Conservation (phyloP, 2,888 invertebrate genomes). For the Oasisia sp. region DNA sequence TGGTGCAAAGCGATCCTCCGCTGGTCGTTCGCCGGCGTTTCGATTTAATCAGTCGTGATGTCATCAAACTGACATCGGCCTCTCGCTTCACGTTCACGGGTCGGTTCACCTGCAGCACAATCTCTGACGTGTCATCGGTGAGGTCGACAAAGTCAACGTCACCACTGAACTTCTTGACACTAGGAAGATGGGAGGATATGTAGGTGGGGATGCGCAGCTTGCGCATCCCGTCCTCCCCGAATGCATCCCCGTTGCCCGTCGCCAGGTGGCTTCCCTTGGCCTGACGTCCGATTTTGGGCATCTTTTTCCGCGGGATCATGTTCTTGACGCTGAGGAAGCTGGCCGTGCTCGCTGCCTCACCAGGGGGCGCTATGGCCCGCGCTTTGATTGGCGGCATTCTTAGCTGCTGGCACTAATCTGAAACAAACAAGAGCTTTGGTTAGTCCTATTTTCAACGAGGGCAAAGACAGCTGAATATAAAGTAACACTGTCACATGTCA, state of each 20-base stretch:
- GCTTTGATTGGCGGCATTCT: conserved; percentile 34
- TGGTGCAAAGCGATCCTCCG: not conserved
- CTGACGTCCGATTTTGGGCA: not conserved
- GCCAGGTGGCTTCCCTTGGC: not conserved
- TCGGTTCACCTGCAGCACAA: not conserved
- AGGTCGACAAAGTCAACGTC: conserved; percentile 24
- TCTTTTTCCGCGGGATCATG: conserved; percentile 17
- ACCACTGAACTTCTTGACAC: conserved; percentile 30
- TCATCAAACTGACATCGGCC: not conserved
- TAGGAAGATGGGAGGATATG: conserved; percentile 34
- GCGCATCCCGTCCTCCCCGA: conserved; percentile 31
- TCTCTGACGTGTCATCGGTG: conserved; percentile 26
- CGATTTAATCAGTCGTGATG: not conserved
- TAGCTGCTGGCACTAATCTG: not conserved
- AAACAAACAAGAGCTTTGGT: not conserved
- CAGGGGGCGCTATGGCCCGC: conserved; percentile 26
- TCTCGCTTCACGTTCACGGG: not conserved
- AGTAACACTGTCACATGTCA: not conserved
- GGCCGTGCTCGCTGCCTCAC: not conserved
- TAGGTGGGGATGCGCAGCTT: conserved; percentile 35
- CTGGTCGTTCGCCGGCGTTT: not conserved
- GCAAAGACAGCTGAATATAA: not conserved
- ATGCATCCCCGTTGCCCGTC: not conserved
- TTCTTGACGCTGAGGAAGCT: not conserved
- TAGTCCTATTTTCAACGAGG: not conserved